These are phyloP conservation scores for Ondatra zibethicus DNA, from an alignment of 2,113 vertebrate genomes.

Conservation along the genomic window DNA sequence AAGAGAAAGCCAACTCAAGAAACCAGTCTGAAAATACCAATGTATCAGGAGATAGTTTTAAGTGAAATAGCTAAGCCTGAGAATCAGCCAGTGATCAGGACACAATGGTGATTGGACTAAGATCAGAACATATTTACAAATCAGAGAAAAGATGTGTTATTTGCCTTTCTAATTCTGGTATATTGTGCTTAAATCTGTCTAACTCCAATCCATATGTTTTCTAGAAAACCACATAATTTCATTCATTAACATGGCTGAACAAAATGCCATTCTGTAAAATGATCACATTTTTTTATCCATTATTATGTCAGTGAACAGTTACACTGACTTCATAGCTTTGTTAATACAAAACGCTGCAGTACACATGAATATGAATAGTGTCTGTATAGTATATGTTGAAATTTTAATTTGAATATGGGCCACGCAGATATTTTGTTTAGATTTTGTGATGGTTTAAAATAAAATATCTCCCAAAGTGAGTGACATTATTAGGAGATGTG, in stretches of 20 bases:
- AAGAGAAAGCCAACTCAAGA: not conserved
- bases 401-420: not conserved
- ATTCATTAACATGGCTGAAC: not conserved
- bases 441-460: not conserved
- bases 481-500: not conserved
- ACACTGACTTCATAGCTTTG: not conserved
- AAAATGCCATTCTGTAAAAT: not conserved
- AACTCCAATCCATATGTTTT: not conserved
- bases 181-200: not conserved
- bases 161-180: not conserved
- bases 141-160: not conserved
- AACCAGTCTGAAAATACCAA: not conserved
- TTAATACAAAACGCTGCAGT: not conserved
- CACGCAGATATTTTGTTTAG: not conserved
- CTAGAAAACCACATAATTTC: not conserved
- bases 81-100: rapidly evolving
- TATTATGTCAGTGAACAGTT: not conserved
- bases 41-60: not conserved
- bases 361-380: not conserved
- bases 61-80: not conserved
- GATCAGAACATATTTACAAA: not conserved
- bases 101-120: not conserved
- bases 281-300: not conserved
- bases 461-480: not conserved
- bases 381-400: not conserved